These are phyloP conservation scores for Struthio camelus DNA, from an alignment of 2,113 vertebrate genomes.

Conservation along the genomic window DNA sequence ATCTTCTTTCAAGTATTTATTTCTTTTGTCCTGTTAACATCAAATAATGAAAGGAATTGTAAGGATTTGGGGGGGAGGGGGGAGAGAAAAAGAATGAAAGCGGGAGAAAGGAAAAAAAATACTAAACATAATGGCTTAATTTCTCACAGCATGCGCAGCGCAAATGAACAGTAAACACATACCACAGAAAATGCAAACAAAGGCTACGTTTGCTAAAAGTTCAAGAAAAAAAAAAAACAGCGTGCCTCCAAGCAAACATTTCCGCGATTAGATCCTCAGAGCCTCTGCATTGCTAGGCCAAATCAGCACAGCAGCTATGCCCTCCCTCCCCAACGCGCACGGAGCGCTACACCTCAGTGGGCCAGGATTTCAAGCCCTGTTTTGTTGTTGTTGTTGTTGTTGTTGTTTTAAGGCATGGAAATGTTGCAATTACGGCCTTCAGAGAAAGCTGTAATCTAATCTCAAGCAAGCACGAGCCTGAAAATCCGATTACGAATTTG, in stretches of 20 bases:
- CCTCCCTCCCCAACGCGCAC: neutral
- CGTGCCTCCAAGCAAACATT: neutral
- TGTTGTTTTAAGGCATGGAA: neutral
- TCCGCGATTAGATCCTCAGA: neutral
- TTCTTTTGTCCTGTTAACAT: conserved; percentile 69
- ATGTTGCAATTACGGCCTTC: neutral
- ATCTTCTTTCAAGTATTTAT: conserved; percentile 58
- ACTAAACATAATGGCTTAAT: neutral
- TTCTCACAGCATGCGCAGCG: conserved; percentile 50
- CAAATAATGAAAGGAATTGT: conserved; percentile 72
- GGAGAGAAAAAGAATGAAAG: conserved; percentile 22
- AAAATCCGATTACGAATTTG: neutral
- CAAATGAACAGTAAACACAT: conserved; percentile 58
- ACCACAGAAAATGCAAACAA: conserved; percentile 59
- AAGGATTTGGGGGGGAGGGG: conserved; percentile 20
- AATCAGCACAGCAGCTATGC: neutral
- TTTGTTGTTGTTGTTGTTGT: neutral
- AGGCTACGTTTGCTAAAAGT: neutral
- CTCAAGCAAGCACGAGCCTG: neutral
- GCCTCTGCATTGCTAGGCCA: neutral
- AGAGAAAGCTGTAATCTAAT: neutral
- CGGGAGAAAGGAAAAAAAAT: neutral
- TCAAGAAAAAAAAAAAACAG: neutral
- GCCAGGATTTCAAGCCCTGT: neutral
- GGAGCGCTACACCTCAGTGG: neutral